phyloP scores from a whole-genome alignment of 2,113 vertebrate species.

The Myrmecophaga tridactyla region DNA sequence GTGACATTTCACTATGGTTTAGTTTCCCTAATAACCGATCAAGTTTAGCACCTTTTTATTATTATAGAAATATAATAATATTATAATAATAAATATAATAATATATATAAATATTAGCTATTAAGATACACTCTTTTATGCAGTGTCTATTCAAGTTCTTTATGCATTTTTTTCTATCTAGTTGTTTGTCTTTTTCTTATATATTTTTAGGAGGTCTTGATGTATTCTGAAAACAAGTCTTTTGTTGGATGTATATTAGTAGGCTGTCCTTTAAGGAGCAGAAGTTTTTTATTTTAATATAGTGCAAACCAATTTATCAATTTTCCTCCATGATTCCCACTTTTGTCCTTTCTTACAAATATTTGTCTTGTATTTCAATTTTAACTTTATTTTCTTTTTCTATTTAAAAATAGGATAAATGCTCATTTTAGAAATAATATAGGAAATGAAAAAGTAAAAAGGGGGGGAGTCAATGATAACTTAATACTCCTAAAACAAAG shows the following conservation, averaged over 20 bases:
- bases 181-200: not conserved
- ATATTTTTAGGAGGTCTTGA: not conserved
- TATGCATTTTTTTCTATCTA: not conserved
- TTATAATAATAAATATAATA: no score
- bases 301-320: not conserved
- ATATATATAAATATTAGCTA: no score
- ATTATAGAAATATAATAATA: not conserved
- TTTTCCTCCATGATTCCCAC: not conserved
- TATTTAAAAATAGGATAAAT: not conserved
- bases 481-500: not conserved
- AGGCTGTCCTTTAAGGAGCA: not conserved
- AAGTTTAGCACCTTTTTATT: not conserved
- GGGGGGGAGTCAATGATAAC: not conserved
- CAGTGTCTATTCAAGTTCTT: not conserved
- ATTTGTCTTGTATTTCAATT: not conserved
- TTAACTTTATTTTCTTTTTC: slow-evolving; percentile 9
- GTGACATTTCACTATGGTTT: not conserved
- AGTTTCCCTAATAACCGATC: not conserved
- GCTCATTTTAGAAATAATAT: not conserved
- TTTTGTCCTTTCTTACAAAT: not conserved
- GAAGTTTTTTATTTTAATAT: not conserved
- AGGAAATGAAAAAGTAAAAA: not conserved
- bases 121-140: not conserved
- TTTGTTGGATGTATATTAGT: not conserved
- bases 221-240: not conserved